Evolutionary conservation across 2,113 vertebrate genomes (phyloP).

Genomic region (Rafetus swinhoei): DNA sequence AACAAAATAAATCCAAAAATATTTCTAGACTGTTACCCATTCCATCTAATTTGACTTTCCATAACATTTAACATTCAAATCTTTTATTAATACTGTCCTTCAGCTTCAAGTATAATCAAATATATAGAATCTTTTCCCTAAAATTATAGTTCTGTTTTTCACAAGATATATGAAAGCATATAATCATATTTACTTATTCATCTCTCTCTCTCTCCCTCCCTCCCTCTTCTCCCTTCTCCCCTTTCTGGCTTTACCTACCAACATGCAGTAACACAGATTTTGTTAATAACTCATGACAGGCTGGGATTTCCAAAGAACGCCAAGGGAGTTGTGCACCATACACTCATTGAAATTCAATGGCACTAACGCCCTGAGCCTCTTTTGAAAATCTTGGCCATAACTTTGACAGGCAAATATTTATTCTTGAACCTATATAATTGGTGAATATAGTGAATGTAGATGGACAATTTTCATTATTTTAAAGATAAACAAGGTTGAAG

Average conservation of each 20-base stretch:
- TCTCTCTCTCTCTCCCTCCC: too few relatives aligned
- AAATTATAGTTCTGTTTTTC: not conserved
- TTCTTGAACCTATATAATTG: not conserved
- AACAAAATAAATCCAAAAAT: not conserved
- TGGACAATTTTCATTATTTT: not conserved
- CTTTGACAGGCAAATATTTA: not conserved
- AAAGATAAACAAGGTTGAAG: not conserved
- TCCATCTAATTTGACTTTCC: not conserved
- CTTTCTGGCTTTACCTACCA: not conserved
- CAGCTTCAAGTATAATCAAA: not conserved
- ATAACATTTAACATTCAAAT: not conserved
- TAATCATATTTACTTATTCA: not conserved
- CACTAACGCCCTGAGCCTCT: not conserved
- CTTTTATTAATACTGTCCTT: not conserved
- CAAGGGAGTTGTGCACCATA: not conserved
- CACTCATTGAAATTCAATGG: not conserved
- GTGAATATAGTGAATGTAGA: not conserved
- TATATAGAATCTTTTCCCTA: not conserved
- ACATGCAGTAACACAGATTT: not conserved
- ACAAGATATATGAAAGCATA: not conserved
- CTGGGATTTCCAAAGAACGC: not conserved
- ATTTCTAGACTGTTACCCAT: not conserved
- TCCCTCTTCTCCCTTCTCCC: too few relatives aligned
- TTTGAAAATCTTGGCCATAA: not conserved
- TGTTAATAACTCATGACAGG: not conserved